Evolutionary conservation across 2,113 vertebrate species (phyloP).

Genomic region (Phrynocephalus versicolor): DNA sequence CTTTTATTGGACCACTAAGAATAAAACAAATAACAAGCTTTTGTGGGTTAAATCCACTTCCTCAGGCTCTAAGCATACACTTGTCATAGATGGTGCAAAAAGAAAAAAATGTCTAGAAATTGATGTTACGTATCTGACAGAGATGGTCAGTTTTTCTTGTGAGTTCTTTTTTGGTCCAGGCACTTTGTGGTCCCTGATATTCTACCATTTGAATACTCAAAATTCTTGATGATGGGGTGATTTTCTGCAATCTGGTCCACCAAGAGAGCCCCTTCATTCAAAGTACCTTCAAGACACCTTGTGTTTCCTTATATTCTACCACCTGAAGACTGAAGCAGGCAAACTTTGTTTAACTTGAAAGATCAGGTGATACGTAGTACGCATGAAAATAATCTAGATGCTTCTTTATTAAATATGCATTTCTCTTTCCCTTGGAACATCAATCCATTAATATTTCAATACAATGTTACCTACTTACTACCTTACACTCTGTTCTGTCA

Average conservation of each 20-base stretch:
- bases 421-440: conserved; percentile 46
- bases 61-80: too few relatives aligned
- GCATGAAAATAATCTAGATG: conserved; percentile 54
- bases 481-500: conserved; percentile 42
- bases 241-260: too few relatives aligned
- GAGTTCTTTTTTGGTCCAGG: too few relatives aligned
- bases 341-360: conserved; percentile 40
- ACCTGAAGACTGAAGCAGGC: conserved; percentile 18
- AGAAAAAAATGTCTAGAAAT: too few relatives aligned
- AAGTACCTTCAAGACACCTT: not conserved
- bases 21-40: too few relatives aligned
- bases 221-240: not conserved
- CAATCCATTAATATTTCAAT: conserved; percentile 64
- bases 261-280: not conserved
- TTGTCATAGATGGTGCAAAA: too few relatives aligned
- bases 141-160: too few relatives aligned
- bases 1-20: too few relatives aligned
- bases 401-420: conserved; percentile 60
- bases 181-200: too few relatives aligned
- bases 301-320: conserved; percentile 15
- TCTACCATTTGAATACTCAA: too few relatives aligned
- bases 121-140: too few relatives aligned
- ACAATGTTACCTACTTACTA: conserved; percentile 50
- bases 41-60: too few relatives aligned
- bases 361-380: conserved; percentile 53